Conservation (phyloP, 2,888 invertebrate genomes). For the Mythimna ferrago region DNA sequence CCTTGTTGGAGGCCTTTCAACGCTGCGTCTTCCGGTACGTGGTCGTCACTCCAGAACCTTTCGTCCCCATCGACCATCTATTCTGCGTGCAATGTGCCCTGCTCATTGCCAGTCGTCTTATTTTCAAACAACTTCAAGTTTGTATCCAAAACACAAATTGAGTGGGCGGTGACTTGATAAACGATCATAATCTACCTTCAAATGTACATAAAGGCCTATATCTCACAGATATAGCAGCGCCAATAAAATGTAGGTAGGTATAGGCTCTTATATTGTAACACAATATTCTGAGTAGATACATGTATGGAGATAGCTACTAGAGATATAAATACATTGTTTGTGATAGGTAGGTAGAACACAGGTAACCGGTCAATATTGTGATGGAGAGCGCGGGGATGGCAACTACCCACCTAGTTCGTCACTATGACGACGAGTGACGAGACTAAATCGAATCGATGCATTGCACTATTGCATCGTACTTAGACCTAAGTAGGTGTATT, state of each 20-base stretch:
- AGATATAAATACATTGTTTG: constrained; percentile 16
- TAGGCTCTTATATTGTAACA: background rate
- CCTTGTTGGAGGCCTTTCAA: too few relatives aligned
- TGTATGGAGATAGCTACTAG: background rate
- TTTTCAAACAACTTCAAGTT: constrained; percentile 4
- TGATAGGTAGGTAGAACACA: constrained; percentile 21
- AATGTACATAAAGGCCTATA: background rate
- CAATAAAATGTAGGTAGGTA: background rate
- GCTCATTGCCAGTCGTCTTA: background rate
- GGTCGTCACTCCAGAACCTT: too few relatives aligned
- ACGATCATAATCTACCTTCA: constrained; percentile 12
- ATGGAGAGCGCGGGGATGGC: constrained; percentile 18
- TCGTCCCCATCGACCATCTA: too few relatives aligned
- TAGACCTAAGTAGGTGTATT: background rate
- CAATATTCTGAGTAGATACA: constrained; percentile 17
- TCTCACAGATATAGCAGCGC: background rate
- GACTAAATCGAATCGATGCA: constrained; percentile 46
- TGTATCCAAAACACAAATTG: constrained; percentile 1
- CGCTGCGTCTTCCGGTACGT: too few relatives aligned
- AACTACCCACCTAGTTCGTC: constrained; percentile 25
- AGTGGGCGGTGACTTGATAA: background rate
- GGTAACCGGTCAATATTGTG: constrained; percentile 47
- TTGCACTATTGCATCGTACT: constrained; percentile 43
- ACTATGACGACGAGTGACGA: constrained; percentile 58
- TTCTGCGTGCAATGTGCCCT: too few relatives aligned